Conservation (phyloP, 2,888 invertebrate genomes). For the Tetanocera ferruginea region DNA sequence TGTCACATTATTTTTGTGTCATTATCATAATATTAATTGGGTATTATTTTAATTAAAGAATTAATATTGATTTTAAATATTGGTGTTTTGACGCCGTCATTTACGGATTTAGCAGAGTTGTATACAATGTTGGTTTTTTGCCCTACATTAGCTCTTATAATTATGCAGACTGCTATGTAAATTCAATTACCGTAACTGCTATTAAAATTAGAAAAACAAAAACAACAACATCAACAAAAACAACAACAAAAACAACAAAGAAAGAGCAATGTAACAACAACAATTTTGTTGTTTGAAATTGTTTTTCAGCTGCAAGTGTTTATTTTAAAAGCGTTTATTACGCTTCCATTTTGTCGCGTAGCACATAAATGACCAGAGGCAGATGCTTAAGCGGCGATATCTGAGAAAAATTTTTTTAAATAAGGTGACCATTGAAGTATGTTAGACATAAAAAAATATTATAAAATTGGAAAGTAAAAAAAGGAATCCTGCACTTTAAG, state of each 20-base stretch:
- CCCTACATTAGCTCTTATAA: conserved; percentile 15
- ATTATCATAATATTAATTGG: not conserved
- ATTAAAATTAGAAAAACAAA: too few relatives aligned
- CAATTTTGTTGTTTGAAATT: not conserved
- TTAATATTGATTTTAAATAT: not conserved
- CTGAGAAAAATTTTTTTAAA: too few relatives aligned
- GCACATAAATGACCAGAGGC: not conserved
- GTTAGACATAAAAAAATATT: too few relatives aligned
- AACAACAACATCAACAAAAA: not conserved
- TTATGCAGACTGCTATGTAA: conserved; percentile 24
- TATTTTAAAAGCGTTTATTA: conserved; percentile 13
- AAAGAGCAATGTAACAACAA: not conserved
- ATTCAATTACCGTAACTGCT: conserved; percentile 21
- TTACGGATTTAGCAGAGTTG: not conserved
- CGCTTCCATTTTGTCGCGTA: conserved; percentile 1
- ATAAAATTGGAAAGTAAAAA: too few relatives aligned
- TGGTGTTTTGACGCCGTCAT: not conserved
- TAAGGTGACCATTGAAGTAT: too few relatives aligned
- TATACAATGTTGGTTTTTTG: not conserved
- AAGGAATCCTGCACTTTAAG: too few relatives aligned
- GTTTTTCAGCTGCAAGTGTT: conserved; percentile 1
- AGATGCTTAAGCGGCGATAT: too few relatives aligned
- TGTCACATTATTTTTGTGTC: not conserved
- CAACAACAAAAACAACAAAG: not conserved
- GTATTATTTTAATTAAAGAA: not conserved